Percentiles rank a stretch among this genome's conserved stretches.
phyloP scores from a whole-genome alignment of 2,113 vertebrate species.

The Dolichallabes microphthalmus region DNA sequence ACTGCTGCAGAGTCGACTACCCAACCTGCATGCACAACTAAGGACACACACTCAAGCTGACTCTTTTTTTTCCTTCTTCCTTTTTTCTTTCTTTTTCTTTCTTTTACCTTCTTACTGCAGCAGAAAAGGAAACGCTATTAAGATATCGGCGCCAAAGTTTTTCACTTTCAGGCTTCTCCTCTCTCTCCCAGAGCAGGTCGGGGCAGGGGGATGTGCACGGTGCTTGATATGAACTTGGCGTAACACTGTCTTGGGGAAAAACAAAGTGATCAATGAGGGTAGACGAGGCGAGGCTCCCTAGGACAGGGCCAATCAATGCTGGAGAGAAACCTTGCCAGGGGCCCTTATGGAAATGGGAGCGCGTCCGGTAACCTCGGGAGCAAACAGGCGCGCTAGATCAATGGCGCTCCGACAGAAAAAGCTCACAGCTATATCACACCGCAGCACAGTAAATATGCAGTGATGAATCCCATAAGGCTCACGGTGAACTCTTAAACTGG shows the following conservation, averaged over 20 bases:
- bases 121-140: constrained; percentile 74
- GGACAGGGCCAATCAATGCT: constrained; percentile 98
- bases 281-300: constrained; percentile 87
- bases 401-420: constrained; percentile 84
- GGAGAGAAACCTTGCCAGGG: constrained; percentile 99
- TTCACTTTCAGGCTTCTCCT: constrained; percentile 67
- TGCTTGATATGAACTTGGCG: constrained; percentile 88
- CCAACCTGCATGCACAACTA: constrained; percentile 16
- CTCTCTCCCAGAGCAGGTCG: constrained; percentile 51
- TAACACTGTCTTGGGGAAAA: constrained; percentile 89
- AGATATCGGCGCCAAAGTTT: constrained; percentile 80
- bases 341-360: constrained; percentile 99
- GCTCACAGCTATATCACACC: constrained; percentile 92
- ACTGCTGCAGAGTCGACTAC: constrained; percentile 9
- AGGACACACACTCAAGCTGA: neutral
- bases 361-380: constrained; percentile 90
- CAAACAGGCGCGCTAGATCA: constrained; percentile 98
- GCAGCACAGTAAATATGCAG: constrained; percentile 94
- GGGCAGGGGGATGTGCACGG: constrained; percentile 49
- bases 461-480: constrained; percentile 85
- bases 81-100: neutral
- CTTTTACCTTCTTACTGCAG: constrained; percentile 3
- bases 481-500: constrained; percentile 81
- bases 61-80: neutral
- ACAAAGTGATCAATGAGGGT: constrained; percentile 95